Evolutionary conservation across 2,113 vertebrate species (phyloP).

Genomic region (Ancistrus triradiatus): DNA sequence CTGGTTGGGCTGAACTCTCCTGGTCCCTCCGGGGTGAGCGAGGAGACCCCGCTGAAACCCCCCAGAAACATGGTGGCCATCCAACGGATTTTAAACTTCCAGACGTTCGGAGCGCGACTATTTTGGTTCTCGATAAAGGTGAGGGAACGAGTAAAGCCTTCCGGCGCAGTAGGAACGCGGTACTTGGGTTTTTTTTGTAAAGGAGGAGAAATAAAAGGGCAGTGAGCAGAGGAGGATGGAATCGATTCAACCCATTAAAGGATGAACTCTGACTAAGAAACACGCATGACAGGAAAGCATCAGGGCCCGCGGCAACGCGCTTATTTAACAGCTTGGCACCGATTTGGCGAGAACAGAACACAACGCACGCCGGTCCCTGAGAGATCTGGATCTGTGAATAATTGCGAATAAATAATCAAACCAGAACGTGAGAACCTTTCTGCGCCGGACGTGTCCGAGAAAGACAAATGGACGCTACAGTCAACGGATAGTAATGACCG

Average conservation of each 20-base stretch:
- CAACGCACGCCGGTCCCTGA: no score
- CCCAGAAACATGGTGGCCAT: conserved; percentile 3
- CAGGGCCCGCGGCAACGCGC: conserved; percentile 49
- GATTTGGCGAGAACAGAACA: conserved; percentile 31
- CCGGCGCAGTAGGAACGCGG: conserved; percentile 44
- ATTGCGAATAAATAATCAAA: no score
- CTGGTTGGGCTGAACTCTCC: conserved; percentile 56
- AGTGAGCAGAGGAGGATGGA: conserved; percentile 48
- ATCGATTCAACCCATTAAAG: conserved; percentile 55
- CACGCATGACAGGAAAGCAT: conserved; percentile 52
- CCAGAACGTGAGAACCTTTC: no score
- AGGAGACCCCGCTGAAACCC: conserved; percentile 51
- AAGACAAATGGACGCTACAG: no score
- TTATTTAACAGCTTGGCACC: conserved; percentile 58
- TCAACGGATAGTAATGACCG: no score
- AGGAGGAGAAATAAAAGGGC: conserved; percentile 40
- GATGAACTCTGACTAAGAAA: conserved; percentile 56
- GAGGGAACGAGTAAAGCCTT: conserved; percentile 24
- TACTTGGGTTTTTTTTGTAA: conserved; percentile 34
- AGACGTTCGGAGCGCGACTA: conserved; percentile 28
- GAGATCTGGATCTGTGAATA: no score
- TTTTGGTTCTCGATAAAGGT: conserved; percentile 28
- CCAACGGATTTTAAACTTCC: conserved; percentile 22
- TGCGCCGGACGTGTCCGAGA: no score
- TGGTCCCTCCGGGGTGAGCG: conserved; percentile 53